Base-by-base conservation (phyloP, 2,888 invertebrate species). In the Zootermopsis nevadensis region DNA sequence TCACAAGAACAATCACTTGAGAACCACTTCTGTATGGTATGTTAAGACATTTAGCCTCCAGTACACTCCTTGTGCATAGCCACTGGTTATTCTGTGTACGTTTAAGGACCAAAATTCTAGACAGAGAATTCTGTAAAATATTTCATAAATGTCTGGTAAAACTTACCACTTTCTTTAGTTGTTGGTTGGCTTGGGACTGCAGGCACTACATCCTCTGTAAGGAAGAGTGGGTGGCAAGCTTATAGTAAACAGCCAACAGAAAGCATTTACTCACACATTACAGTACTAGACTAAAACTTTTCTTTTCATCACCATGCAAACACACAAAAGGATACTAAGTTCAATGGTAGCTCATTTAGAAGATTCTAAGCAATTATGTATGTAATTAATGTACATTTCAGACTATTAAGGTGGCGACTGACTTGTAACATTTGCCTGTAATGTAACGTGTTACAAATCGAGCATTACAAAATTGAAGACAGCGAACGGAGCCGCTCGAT, bases 111-210 rank as follows among this genome's bases (percentile, higher is more conserved):
- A 72, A 33, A 67, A 72, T 12, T 27, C 60, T 60, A 60, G 60
- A 31, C 33, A 31, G 33, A 35, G 12, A 33, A 31, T 67, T 67
- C 31, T 67, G 19, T 72, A 22, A 72, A 31, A 31, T 72, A 72
- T 31, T 7, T 72, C 31, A 33, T 72, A 31, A 31, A n/a, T 27
- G 30, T 77, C 30, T 48, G 31, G 31, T 48, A 76, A 27, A 79
- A 85, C 85, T 85, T 77, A 85, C 85, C 85, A 82, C 66, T 82
- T 67, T 84, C 84, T 84, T 85, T 85, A 33, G 83, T 83, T 31
- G 84, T 69, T 67, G 79, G 83, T 77, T 84, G 85, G 55, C 81
- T 85, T 33, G 85, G 81, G n/a, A 85, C 84, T n/a, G 82, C 83
- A 30, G 84, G 84, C n/a, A 27, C 82, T 55, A 83, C 55, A 30